Evolutionary conservation across 2,113 vertebrate species (phyloP), one percentile per base, ranked within the genome.

Genomic region (Pseudopodoces humilis): DNA sequence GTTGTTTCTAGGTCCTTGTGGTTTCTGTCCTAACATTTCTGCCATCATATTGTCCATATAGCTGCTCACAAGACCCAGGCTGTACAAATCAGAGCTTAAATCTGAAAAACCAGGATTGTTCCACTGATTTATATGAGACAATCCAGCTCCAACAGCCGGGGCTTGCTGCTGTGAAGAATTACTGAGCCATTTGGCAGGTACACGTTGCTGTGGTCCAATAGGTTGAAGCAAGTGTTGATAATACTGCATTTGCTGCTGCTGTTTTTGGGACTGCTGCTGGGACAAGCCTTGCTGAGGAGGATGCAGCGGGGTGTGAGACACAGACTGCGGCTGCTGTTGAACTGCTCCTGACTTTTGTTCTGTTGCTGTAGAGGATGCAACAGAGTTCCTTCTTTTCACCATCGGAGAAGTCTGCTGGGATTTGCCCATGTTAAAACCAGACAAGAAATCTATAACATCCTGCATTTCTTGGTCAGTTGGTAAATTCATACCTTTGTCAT

Each of bases 381-480:
- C 97, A 15, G 99, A 99, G 97, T 99, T 99, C 94, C 98, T 99
- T 95, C 99, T 98, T 95, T 99, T 99, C 86, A 98, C 98, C 97
- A 99, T 88, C 0, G 99, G 99, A 13, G 99, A 99, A 17, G 99
- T 98, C 97, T 99, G 99, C 97, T 99, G 99, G 52, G 99, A 99
- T 96, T 99, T 99, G 83, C 99, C 99, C 99, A 99, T 99, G 97
- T 99, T 99, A 97, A 99, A 99, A 74, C 99, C 99, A 33, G 99
- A 99, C 85, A 99, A 98, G 97, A 99, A 99, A 97, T 99, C 99
- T 13, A 99, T 99, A 87, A 99, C 99, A 63, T 99, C 99, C 96
- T 99, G 99, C 99, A 99, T 99, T 97, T 99, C 99, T 96, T 99
- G 99, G 97, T 99, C 99, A 5, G 98, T 99, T 39, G 99, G 99